Base-by-base conservation (phyloP, 2,797 vertebrate genomes). In the Enteromius unitaeniatus region DNA sequence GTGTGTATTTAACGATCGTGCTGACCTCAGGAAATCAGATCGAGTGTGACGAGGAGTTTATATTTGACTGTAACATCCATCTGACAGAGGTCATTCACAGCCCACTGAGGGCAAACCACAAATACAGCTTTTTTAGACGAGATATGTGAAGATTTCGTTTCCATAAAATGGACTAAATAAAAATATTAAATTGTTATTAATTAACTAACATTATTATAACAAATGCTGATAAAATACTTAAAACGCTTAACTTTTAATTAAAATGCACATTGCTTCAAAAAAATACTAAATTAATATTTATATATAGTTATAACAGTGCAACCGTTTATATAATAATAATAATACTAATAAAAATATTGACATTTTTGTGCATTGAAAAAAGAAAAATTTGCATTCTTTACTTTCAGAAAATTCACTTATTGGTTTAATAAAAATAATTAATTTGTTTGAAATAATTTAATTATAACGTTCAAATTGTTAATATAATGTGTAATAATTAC, bases 1-100 rank as follows among this genome's bases (percentile, higher is more conserved):
- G 82, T 69, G 26, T 69, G 79, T 45, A 21, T 62, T 47, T 55
- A 55, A 47, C 3, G 64, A 81, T 21, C 60, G 73, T 47, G 13
- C 13, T n/a, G 40, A 26, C 76, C 70, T 78, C 83, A 79, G 37
- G 58, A 28, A 73, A 74, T 60, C 78, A 82, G 60, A 78, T 64
- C 10, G 28, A 77, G 64, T 49, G 77, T 10, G n/a, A 64, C 28
- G 40, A 55, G 60, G 64, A 13, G 45, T 28, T 67, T 68, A 17
- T 69, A 45, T 47, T 78, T 45, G 65, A 40, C 19, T 78, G 60
- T 64, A 55, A 58, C 26, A 28, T 45, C 40, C 55, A 64, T 28
- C 45, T 47, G 37, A 64, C 40, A 19, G 40, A 78, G 40, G 55
- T 79, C 45, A 53, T 79, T 53, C n/a, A 67, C 65, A 28, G 49